phyloP scores from a whole-genome alignment of 2,797 vertebrate genomes.

The Acropternis orthonyx region DNA sequence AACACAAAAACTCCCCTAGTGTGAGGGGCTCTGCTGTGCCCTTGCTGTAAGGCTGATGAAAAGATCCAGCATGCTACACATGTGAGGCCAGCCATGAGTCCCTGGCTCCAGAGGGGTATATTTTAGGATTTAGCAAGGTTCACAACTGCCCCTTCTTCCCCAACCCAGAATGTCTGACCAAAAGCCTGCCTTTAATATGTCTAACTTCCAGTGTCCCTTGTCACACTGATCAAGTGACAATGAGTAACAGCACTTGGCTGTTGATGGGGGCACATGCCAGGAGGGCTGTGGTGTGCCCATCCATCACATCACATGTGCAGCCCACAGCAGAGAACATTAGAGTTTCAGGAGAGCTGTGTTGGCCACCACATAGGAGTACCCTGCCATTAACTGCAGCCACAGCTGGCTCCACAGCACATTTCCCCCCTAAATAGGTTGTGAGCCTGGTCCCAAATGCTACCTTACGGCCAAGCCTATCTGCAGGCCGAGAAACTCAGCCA shows the following conservation, averaged over 20 bases:
- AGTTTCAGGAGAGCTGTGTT: background rate
- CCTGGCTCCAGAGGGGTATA: background rate
- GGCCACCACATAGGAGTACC: rapidly evolving
- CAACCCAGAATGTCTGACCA: background rate
- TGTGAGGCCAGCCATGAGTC: rapidly evolving
- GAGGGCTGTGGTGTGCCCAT: background rate
- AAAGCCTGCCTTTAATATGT: rapidly evolving
- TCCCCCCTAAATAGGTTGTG: background rate
- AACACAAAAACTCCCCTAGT: background rate
- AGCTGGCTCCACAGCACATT: background rate
- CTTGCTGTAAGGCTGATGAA: background rate
- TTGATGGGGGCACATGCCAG: background rate
- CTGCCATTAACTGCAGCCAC: background rate
- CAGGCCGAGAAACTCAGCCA: background rate
- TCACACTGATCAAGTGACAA: background rate
- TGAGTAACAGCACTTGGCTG: background rate
- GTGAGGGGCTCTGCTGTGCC: background rate
- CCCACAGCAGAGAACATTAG: background rate
- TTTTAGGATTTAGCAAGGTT: background rate
- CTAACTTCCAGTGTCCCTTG: background rate
- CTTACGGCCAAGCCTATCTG: background rate
- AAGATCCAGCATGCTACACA: rapidly evolving
- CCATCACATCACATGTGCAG: background rate
- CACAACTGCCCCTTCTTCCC: background rate
- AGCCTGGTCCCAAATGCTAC: background rate